Base-by-base conservation (phyloP, 2,888 invertebrate species). In the Neocrepidodera transversa region DNA sequence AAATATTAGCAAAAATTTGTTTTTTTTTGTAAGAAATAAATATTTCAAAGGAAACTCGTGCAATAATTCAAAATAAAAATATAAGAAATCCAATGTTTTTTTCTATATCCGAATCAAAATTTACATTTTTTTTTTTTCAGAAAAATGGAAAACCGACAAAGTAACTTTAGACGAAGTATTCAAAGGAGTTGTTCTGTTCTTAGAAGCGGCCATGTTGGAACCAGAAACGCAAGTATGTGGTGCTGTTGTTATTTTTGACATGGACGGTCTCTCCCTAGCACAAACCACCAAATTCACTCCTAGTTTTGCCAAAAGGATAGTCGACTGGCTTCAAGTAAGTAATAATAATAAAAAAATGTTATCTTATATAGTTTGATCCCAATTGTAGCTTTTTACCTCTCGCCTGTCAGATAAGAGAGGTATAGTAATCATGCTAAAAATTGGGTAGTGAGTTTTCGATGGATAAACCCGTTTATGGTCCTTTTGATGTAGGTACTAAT, bases 231-330 rank as follows among this genome's bases (percentile, higher is more conserved):
- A 89, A 80, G 86, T 90, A 38, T 86, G 88, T 67, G 92, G 92
- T 0, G 90, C 89, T 0, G 84, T 91, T 7, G 91, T 93, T 32
- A 87, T 93, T 65, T 91, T 93, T 74, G 93, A 93, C 76, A 91
- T 93, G 91, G 90, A 92, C 62, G 93, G 93, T 0, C 83, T 93
- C 0, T 87, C 88, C 36, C 80, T 93, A 74, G 87, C 88, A 72
- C 93, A 93, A 76, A 90, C 91, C 1, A 88, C 91, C 86, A 92
- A 93, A 78, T 93, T 93, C 79, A 92, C 91, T 4, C 93, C 93
- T 1, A 86, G 87, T 4, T 92, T 92, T 73, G 93, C 93, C 23
- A 92, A 90, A 78, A 84, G 91, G 71, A 90, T 92, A 67, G 90
- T 93, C 2, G 92, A 93, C 72, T 92, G 90, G 89, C 80, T 93